phyloP scores from a whole-genome alignment of 2,888 invertebrate species.

The Cotesia congregata region DNA sequence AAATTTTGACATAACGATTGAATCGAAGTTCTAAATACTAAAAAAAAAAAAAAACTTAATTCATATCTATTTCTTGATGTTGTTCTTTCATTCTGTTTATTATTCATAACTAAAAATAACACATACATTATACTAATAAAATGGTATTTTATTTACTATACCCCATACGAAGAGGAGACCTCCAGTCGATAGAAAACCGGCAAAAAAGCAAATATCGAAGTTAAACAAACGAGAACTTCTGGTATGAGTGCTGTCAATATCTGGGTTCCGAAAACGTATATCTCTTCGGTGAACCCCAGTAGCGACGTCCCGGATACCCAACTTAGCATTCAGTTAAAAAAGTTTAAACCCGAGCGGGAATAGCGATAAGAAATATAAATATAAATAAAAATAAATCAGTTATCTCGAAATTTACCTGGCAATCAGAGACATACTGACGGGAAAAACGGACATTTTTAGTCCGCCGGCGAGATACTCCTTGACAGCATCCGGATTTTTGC shows the following conservation, averaged over 20 bases:
- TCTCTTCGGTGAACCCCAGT: conserved; percentile 81
- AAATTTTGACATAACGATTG: conserved; percentile 77
- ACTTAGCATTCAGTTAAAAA: conserved; percentile 65
- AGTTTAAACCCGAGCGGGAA: conserved; percentile 51
- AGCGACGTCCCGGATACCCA: conserved; percentile 83
- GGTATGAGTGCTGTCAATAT: conserved; percentile 78
- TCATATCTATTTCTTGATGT: neutral
- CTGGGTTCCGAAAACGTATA: conserved; percentile 83
- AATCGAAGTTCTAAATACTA: conserved; percentile 81
- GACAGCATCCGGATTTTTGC: conserved; percentile 79
- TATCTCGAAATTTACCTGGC: conserved; percentile 73
- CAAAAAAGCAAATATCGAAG: conserved; percentile 78
- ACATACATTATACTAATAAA: neutral
- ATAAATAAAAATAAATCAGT: neutral
- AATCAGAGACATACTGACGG: conserved; percentile 84
- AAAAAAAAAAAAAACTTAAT: conserved; percentile 56
- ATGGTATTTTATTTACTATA: conserved; percentile 1
- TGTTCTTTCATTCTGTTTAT: neutral
- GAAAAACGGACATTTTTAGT: conserved; percentile 83
- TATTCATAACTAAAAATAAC: neutral
- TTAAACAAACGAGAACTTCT: conserved; percentile 77
- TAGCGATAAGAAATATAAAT: neutral
- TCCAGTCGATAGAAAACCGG: conserved; percentile 83
- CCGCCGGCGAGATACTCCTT: conserved; percentile 82
- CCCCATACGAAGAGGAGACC: conserved; percentile 83